Conservation (phyloP, 2,888 invertebrate genomes). For the Parnassius glacialis region DNA sequence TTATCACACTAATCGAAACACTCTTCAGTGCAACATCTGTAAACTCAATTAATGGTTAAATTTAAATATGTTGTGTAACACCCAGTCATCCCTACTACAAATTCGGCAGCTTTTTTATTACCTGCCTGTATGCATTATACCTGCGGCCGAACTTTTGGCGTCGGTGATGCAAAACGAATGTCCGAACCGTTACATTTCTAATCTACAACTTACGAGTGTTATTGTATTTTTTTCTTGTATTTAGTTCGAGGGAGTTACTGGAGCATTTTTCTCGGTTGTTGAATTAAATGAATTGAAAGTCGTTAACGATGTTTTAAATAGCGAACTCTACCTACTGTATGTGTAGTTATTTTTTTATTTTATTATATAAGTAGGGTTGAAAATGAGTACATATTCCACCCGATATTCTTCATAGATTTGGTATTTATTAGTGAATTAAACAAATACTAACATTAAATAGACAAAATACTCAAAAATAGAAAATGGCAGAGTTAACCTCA, state of each 20-base stretch:
- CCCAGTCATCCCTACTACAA: neutral
- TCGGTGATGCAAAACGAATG: constrained; percentile 38
- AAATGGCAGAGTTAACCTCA: too few species aligned
- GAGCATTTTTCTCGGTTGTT: neutral
- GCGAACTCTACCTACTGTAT: too few species aligned
- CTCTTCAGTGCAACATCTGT: too few species aligned
- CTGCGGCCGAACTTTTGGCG: constrained; percentile 18
- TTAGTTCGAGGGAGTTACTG: constrained; percentile 5
- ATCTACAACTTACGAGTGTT: constrained; percentile 25
- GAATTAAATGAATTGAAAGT: neutral
- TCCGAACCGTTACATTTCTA: constrained; percentile 28
- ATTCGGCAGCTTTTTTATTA: constrained; percentile 29
- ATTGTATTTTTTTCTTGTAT: constrained; percentile 6
- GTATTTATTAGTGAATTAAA: too few species aligned
- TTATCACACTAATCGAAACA: too few species aligned
- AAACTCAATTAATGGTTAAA: neutral
- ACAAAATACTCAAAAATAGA: too few species aligned
- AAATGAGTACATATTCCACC: too few species aligned
- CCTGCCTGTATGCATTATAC: constrained; percentile 28
- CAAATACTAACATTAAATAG: too few species aligned
- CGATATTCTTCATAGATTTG: too few species aligned
- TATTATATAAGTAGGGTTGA: too few species aligned
- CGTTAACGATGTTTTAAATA: neutral
- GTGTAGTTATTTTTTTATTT: too few species aligned
- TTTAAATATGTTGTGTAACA: neutral